Evolutionary conservation across 2,888 invertebrate species (phyloP).

Genomic region (Euplexia lucipara): DNA sequence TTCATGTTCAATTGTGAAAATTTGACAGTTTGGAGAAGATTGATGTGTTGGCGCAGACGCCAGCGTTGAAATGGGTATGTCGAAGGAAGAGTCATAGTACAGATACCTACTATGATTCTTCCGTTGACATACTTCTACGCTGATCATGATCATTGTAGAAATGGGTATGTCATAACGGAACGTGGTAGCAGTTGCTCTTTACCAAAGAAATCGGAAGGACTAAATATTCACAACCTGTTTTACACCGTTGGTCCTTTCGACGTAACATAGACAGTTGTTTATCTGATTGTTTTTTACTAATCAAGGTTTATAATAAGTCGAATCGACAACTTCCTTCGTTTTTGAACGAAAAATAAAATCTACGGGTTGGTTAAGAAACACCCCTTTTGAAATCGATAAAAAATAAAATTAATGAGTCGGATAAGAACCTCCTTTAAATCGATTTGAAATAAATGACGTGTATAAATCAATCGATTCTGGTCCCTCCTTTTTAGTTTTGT

Average conservation of each 20-base stretch:
- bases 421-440: conserved; percentile 52
- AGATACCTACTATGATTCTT: too few species aligned
- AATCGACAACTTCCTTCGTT: conserved; percentile 43
- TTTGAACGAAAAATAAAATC: conserved; percentile 42
- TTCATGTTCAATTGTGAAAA: too few species aligned
- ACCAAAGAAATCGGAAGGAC: neutral
- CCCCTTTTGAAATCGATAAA: conserved; percentile 59
- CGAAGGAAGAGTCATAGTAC: too few species aligned
- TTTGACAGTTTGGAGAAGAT: too few species aligned
- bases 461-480: conserved; percentile 52
- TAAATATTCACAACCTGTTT: neutral
- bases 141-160: too few species aligned
- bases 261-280: conserved; percentile 33
- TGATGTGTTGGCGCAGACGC: too few species aligned
- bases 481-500: conserved; percentile 47
- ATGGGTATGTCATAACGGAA: neutral
- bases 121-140: too few species aligned
- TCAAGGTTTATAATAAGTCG: conserved; percentile 43
- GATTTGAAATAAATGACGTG: conserved; percentile 47
- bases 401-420: conserved; percentile 50
- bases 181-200: neutral
- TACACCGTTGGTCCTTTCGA: conserved; percentile 7
- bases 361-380: conserved; percentile 35
- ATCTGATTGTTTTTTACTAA: conserved; percentile 44
- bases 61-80: too few species aligned